Conservation (phyloP, 2,888 invertebrate species). For the Platynereis dumerilii region DNA sequence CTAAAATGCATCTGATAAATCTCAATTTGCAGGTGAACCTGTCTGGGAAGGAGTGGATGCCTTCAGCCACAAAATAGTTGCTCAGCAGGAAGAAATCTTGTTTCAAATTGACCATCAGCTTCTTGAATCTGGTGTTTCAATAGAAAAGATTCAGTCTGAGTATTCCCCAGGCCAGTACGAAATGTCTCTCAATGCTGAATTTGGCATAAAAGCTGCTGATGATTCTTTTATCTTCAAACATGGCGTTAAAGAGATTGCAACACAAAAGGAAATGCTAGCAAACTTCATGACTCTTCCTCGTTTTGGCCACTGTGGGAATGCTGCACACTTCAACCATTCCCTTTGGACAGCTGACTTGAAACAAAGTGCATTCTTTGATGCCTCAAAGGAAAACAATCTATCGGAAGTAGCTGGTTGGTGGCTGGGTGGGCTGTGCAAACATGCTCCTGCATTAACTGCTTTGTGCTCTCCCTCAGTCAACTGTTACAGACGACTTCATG, state of each 20-base stretch:
- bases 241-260: constrained; percentile 32
- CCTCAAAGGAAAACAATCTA: constrained; percentile 12
- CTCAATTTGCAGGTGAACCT: background rate
- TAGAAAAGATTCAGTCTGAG: constrained; percentile 29
- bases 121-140: constrained; percentile 17
- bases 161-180: constrained; percentile 35
- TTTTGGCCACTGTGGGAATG: constrained; percentile 19
- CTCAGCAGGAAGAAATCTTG: constrained; percentile 21
- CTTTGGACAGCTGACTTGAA: constrained; percentile 26
- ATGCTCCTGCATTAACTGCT: constrained; percentile 34
- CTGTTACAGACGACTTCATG: constrained; percentile 37
- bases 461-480: constrained; percentile 38
- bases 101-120: constrained; percentile 24
- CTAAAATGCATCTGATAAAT: no score
- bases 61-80: background rate
- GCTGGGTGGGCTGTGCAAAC: constrained; percentile 37
- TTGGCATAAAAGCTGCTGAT: constrained; percentile 33
- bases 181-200: constrained; percentile 22
- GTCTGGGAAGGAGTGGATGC: constrained; percentile 1
- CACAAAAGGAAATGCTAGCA: constrained; percentile 15
- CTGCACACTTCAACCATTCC: constrained; percentile 38
- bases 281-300: constrained; percentile 37
- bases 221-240: constrained; percentile 33
- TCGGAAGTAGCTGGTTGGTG: constrained; percentile 32
- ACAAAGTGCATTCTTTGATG: constrained; percentile 29